These are phyloP conservation scores for Synaphobranchus kaupii DNA, from an alignment of 2,797 vertebrate species.

Conservation along the genomic window DNA sequence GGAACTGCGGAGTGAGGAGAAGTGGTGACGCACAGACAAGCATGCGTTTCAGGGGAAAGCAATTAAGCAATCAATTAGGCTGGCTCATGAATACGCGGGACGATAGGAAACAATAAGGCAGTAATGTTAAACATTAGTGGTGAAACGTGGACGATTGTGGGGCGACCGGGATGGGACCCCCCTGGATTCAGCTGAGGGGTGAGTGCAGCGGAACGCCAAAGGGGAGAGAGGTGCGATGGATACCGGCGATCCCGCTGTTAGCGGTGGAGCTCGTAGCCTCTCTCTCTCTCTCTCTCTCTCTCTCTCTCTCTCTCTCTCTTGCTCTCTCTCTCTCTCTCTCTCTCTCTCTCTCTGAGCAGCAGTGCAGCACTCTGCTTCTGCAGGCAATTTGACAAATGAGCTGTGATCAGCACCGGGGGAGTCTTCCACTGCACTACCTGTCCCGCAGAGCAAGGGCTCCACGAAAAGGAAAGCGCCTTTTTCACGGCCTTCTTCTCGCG, in stretches of 20 bases:
- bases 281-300: slow-evolving; percentile 28
- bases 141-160: neutral
- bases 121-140: neutral
- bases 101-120: neutral
- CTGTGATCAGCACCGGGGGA: slow-evolving; percentile 67
- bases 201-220: slow-evolving; percentile 43
- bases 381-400: slow-evolving; percentile 79
- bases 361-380: slow-evolving; percentile 81
- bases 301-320: slow-evolving; percentile 57
- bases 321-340: too few species aligned
- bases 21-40: too few species aligned
- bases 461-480: neutral
- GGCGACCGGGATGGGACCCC: neutral
- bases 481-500: neutral
- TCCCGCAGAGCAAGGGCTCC: slow-evolving; percentile 48
- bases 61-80: too few species aligned
- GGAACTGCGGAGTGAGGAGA: too few species aligned
- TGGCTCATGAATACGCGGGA: too few species aligned
- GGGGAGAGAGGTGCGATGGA: slow-evolving; percentile 26
- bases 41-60: too few species aligned
- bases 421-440: slow-evolving; percentile 74
- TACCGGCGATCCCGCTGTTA: slow-evolving; percentile 49
- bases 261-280: slow-evolving; percentile 66
- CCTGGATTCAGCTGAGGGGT: slow-evolving; percentile 13
- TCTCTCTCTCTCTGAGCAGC: slow-evolving; percentile 66